These are phyloP conservation scores for Halichoeres trimaculatus DNA, from an alignment of 2,113 vertebrate species.

Conservation along the genomic window DNA sequence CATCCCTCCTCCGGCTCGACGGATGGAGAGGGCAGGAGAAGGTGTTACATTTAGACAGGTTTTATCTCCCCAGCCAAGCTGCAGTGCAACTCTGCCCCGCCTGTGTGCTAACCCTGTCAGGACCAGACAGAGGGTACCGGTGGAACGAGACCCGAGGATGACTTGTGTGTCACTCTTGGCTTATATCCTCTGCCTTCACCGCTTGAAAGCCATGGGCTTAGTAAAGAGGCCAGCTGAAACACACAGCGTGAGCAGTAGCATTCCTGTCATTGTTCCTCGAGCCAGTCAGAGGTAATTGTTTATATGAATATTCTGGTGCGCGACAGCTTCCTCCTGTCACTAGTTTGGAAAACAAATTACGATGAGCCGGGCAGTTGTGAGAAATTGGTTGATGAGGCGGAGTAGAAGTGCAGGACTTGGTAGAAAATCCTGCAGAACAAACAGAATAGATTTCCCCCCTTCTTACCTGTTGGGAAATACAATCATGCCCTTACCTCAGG, in stretches of 20 bases:
- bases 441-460: conserved; percentile 6
- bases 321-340: conserved; percentile 57
- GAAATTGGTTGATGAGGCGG: conserved; percentile 60
- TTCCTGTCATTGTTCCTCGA: conserved; percentile 69
- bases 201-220: conserved; percentile 55
- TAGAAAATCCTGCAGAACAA: conserved; percentile 34
- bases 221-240: conserved; percentile 58
- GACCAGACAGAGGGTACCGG: conserved; percentile 39
- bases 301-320: conserved; percentile 69
- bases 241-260: conserved; percentile 47
- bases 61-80: conserved; percentile 52
- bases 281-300: conserved; percentile 75
- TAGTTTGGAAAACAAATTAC: conserved; percentile 64
- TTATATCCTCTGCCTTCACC: conserved; percentile 31
- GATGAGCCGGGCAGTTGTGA: conserved; percentile 41
- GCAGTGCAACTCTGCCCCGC: conserved; percentile 38
- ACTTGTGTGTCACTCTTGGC: conserved; percentile 54
- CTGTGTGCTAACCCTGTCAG: conserved; percentile 54
- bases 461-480: conserved; percentile 25
- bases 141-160: conserved; percentile 60
- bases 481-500: conserved; percentile 18
- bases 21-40: conserved; percentile 48
- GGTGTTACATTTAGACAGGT: conserved; percentile 41
- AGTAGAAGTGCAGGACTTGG: conserved; percentile 56
- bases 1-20: conserved; percentile 71